phyloP scores from a whole-genome alignment of 2,797 vertebrate species.

The Paratrypauchen microcephalus region DNA sequence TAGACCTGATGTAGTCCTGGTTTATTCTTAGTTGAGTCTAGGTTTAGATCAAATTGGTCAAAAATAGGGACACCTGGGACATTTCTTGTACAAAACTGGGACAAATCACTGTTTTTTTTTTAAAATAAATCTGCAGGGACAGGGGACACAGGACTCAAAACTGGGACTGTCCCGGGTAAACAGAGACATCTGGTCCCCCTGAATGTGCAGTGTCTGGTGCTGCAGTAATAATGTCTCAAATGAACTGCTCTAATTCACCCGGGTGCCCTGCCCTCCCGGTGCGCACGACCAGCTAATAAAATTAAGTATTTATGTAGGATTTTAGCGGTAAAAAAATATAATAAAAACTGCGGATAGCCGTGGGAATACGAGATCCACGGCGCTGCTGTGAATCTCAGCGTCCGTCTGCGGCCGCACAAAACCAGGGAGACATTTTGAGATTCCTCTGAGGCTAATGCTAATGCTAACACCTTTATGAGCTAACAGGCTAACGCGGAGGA shows the following conservation, averaged over 20 bases:
- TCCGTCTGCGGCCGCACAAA: slow-evolving; percentile 17
- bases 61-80: too few species aligned
- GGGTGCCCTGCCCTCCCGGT: neutral
- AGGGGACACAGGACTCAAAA: too few species aligned
- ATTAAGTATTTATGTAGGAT: neutral
- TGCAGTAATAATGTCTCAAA: neutral
- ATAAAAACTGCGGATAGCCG: neutral
- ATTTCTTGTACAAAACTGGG: too few species aligned
- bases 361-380: neutral
- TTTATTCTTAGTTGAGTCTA: too few species aligned
- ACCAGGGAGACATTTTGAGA: slow-evolving; percentile 70
- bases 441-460: slow-evolving; percentile 39
- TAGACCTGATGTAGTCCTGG: too few species aligned
- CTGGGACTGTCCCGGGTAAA: too few species aligned
- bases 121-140: too few species aligned
- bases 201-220: neutral
- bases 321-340: neutral
- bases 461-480: slow-evolving; percentile 30
- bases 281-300: neutral
- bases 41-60: too few species aligned
- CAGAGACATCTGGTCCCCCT: too few species aligned
- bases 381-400: neutral
- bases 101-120: too few species aligned
- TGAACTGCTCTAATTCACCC: neutral
- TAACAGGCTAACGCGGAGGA: slow-evolving; percentile 41